Base-by-base conservation (phyloP, 2,888 invertebrate species). In the Melanargia galathea region DNA sequence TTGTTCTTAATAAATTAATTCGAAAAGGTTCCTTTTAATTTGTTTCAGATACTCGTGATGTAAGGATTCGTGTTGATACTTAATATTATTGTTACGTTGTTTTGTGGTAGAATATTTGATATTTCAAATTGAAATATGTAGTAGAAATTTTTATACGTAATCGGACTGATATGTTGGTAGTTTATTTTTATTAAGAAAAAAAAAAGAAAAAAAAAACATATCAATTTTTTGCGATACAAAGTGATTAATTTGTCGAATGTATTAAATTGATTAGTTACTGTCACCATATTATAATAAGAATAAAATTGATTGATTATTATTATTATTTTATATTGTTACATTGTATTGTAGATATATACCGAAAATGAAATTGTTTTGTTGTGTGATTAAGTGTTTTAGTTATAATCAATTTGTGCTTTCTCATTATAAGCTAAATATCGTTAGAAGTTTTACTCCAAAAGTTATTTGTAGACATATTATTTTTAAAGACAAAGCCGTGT, bases 111-210 rank as follows among this genome's bases (percentile, higher is more conserved):
- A 51, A 30, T 18, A 43, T 51, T 49, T 49, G n/a, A 5, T 24
- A 48, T 51, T 49, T 49, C 49, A 51, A 51, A 51, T 51, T 16
- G 51, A 51, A 33, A 51, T 43, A 43, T 43, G 7, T 51, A 51
- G 30, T 51, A 51, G 30, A 30, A 51, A 18, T 46, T 45, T 46
- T 46, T 57, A 33, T 45, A 33, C 46, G 45, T 33, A 46, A 16
- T 30, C 8, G 43, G 18, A 18, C 10, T 16, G 2, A 8, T 16
- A 40, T 46, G 20, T 43, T 35, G 33, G n/a, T 58, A 46, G 33
- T 13, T 46, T 33, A 48, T 33, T 33, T 1, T 51, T 51, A 30
- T 30, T 11, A 48, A 48, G 13, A 24, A 48, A 51, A 49, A 16
- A 1, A 7, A 48, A 26, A 26, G 4, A 38, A 38, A 38, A n/a